Conservation (phyloP, 2,797 vertebrate genomes). For the Hydrocynus forskahlii region DNA sequence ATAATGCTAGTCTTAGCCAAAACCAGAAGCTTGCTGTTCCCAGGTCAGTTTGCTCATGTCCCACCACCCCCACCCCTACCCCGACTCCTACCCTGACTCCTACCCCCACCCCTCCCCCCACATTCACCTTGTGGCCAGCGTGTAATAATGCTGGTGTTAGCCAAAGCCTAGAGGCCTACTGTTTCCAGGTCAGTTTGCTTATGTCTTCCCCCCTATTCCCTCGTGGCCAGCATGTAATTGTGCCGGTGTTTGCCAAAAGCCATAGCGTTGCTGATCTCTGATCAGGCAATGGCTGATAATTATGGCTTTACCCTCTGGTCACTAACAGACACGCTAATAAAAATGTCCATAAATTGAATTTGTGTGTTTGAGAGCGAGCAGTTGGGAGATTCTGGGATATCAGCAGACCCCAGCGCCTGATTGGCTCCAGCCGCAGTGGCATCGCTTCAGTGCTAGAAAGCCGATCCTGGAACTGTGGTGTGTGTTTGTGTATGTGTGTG, state of each 20-base stretch:
- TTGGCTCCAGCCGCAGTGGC: slow-evolving; percentile 95
- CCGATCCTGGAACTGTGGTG: slow-evolving; percentile 86
- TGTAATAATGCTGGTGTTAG: slow-evolving; percentile 76
- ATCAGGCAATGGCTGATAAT: slow-evolving; percentile 83
- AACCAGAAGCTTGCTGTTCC: slow-evolving; percentile 72
- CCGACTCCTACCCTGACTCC: too few species aligned
- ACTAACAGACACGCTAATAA: slow-evolving; percentile 98
- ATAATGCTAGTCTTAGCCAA: slow-evolving; percentile 73
- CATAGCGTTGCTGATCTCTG: slow-evolving; percentile 11
- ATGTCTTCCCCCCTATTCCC: slow-evolving; percentile 16
- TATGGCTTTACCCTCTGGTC: slow-evolving; percentile 91
- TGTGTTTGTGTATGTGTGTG: slow-evolving; percentile 61
- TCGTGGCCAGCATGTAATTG: slow-evolving; percentile 23
- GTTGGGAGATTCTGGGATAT: slow-evolving; percentile 94
- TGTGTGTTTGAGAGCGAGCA: slow-evolving; percentile 92
- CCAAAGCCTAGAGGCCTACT: slow-evolving; percentile 71
- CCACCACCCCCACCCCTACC: too few species aligned
- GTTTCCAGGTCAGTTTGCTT: slow-evolving; percentile 74
- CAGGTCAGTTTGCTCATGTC: slow-evolving; percentile 67
- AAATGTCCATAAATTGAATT: slow-evolving; percentile 99
- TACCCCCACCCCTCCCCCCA: background rate
- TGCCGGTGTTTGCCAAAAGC: slow-evolving; percentile 22
- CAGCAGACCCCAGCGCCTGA: slow-evolving; percentile 91
- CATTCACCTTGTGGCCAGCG: slow-evolving; percentile 67
- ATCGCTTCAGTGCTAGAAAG: slow-evolving; percentile 92